phyloP scores from a whole-genome alignment of 2,113 vertebrate genomes.

The Chaetodon trifascialis region DNA sequence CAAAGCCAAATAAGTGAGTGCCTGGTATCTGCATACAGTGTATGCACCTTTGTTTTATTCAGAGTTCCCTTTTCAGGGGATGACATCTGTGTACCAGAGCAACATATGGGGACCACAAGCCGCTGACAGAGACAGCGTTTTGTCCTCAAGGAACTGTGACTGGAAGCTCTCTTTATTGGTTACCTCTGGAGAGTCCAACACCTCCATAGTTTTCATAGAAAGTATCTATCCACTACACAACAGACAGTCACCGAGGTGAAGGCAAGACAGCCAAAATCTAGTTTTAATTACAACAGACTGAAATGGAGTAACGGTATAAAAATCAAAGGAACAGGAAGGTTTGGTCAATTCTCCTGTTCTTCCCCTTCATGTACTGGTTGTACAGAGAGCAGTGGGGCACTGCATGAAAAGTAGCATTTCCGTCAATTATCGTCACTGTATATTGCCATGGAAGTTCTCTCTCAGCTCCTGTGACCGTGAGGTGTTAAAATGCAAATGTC shows the following conservation, averaged over 20 bases:
- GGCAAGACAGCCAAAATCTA: conserved; percentile 5
- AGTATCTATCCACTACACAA: not conserved
- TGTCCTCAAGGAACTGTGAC: not conserved
- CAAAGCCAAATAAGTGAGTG: not conserved
- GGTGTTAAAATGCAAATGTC: too few relatives aligned
- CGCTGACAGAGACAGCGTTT: not conserved
- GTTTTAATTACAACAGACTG: not conserved
- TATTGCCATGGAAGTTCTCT: too few relatives aligned
- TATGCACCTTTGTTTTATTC: not conserved
- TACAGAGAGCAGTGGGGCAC: too few relatives aligned
- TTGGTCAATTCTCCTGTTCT: not conserved
- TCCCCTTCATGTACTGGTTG: not conserved
- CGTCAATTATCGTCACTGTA: too few relatives aligned
- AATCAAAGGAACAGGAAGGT: not conserved
- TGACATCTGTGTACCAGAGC: not conserved
- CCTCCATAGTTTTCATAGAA: not conserved
- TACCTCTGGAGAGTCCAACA: not conserved
- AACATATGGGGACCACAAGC: not conserved
- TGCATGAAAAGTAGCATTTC: too few relatives aligned
- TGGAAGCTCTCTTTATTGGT: not conserved
- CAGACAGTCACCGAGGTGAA: not conserved
- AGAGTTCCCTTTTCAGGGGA: not conserved
- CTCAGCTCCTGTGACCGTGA: too few relatives aligned
- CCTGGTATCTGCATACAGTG: not conserved
- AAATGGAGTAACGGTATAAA: not conserved